These are phyloP conservation scores for Apteryx mantelli DNA, from an alignment of 2,113 vertebrate genomes.

Conservation along the genomic window DNA sequence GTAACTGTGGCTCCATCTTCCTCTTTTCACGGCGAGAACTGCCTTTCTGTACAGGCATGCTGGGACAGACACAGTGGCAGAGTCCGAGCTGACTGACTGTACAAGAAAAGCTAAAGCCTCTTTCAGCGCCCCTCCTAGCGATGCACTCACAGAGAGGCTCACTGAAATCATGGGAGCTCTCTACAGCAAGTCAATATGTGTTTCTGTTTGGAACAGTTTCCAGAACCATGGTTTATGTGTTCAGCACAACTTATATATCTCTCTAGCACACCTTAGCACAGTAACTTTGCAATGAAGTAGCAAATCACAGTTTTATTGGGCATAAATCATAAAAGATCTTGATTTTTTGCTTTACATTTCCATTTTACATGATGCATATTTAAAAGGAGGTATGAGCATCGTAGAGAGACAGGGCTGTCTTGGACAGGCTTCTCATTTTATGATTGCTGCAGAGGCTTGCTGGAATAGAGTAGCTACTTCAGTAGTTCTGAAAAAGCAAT, in stretches of 20 bases:
- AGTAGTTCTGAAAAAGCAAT: not conserved
- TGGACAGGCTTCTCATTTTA: not conserved
- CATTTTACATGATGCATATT: not conserved
- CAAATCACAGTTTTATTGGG: not conserved
- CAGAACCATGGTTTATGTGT: not conserved
- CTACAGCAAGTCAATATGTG: not conserved
- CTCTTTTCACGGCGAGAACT: not conserved
- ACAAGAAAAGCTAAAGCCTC: not conserved
- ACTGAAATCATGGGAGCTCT: not conserved
- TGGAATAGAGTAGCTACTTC: not conserved
- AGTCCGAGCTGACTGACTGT: not conserved
- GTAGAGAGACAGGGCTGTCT: not conserved
- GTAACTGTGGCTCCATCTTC: not conserved
- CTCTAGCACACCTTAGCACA: not conserved
- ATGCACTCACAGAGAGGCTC: not conserved
- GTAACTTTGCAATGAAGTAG: not conserved
- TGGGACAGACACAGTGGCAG: not conserved
- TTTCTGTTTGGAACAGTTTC: not conserved
- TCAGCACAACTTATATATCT: not conserved
- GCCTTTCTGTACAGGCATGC: not conserved
- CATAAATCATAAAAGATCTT: not conserved
- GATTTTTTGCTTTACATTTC: not conserved
- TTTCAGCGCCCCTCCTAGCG: not conserved
- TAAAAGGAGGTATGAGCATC: not conserved
- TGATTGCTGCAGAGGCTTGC: not conserved